phyloP scores from a whole-genome alignment of 2,888 invertebrate genomes.

The Thymelicus sylvestris region DNA sequence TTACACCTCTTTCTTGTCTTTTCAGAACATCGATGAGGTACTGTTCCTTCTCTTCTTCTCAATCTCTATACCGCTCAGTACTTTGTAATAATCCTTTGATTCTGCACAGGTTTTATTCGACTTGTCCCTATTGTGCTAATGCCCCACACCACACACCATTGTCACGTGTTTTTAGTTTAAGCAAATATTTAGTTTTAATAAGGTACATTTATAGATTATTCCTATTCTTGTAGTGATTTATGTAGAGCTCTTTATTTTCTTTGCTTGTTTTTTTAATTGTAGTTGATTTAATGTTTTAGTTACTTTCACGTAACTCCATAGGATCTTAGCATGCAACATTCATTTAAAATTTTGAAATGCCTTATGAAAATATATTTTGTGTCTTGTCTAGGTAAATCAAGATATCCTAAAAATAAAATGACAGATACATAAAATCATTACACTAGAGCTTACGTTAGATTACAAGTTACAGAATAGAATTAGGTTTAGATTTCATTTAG shows the following conservation, averaged over 20 bases:
- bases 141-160: constrained; percentile 1
- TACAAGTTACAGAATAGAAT: constrained; percentile 11
- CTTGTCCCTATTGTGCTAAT: constrained; percentile 40
- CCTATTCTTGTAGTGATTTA: constrained; percentile 1
- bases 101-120: constrained; percentile 58
- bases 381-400: background rate
- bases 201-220: constrained; percentile 17
- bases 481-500: constrained; percentile 14
- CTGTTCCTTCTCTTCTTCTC: constrained; percentile 72
- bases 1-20: constrained; percentile 83
- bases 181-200: constrained; percentile 20
- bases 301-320: background rate
- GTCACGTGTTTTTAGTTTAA: constrained; percentile 9
- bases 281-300: constrained; percentile 11
- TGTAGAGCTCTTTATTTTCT: background rate
- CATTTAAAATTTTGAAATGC: background rate
- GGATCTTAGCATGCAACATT: constrained; percentile 20
- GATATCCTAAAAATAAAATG: background rate
- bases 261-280: constrained; percentile 28
- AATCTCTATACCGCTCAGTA: constrained; percentile 63
- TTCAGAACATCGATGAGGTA: constrained; percentile 86
- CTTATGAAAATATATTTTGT: background rate
- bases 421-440: constrained; percentile 5
- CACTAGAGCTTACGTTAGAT: constrained; percentile 18
- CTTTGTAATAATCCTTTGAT: constrained; percentile 63